Conservation (phyloP, 2,888 invertebrate genomes). For the Nemurella pictetii region DNA sequence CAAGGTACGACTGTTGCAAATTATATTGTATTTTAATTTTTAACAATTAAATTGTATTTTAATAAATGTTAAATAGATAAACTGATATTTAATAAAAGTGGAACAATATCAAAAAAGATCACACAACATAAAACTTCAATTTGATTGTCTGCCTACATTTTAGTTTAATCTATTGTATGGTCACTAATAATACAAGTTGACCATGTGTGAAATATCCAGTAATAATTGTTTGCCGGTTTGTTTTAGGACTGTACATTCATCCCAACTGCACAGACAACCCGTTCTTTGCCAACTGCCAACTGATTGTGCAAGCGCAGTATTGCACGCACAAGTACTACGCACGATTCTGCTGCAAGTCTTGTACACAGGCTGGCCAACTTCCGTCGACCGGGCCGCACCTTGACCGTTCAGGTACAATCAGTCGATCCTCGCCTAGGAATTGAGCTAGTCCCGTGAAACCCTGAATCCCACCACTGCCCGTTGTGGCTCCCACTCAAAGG, state of each 20-base stretch:
- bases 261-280: slow-evolving; percentile 84
- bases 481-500: not conserved
- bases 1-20: slow-evolving; percentile 63
- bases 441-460: slow-evolving; percentile 27
- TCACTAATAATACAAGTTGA: too few species aligned
- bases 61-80: too few species aligned
- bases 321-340: slow-evolving; percentile 87
- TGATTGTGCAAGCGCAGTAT: slow-evolving; percentile 82
- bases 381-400: slow-evolving; percentile 56
- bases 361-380: slow-evolving; percentile 82
- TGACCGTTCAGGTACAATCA: slow-evolving; percentile 43
- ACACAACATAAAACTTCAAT: too few species aligned
- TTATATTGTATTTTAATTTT: not conserved
- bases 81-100: too few species aligned
- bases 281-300: slow-evolving; percentile 84
- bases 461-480: not conserved
- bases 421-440: slow-evolving; percentile 30
- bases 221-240: slow-evolving; percentile 13
- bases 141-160: too few species aligned
- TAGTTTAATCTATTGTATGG: too few species aligned
- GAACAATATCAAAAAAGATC: too few species aligned
- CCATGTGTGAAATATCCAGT: too few species aligned
- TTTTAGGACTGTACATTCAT: slow-evolving; percentile 71
- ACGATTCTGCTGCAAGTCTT: slow-evolving; percentile 91
- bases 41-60: not conserved